These are phyloP conservation scores for Spisula subtruncata DNA, from an alignment of 2,888 invertebrate species.

Conservation along the genomic window DNA sequence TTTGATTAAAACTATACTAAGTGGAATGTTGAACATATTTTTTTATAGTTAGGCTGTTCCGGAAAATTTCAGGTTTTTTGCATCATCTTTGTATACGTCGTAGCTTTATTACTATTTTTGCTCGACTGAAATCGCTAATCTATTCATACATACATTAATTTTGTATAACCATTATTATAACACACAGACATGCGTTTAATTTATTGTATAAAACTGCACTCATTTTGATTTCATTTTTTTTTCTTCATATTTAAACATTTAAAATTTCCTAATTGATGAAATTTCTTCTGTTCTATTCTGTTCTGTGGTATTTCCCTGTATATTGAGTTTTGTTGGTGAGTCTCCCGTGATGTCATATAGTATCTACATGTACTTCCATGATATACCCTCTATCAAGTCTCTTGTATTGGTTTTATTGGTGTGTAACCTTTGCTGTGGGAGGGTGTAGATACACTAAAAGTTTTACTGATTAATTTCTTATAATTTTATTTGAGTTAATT, in stretches of 20 bases:
- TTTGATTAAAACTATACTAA: too few species aligned
- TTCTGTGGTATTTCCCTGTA: not conserved
- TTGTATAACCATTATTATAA: not conserved
- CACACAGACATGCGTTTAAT: not conserved
- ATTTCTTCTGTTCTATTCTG: not conserved
- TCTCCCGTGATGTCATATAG: constrained; percentile 1
- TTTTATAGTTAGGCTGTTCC: not conserved
- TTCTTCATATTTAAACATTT: not conserved
- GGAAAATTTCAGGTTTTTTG: not conserved
- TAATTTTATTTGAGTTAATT: not conserved
- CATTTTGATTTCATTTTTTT: not conserved
- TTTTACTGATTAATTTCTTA: not conserved
- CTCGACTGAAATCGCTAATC: not conserved
- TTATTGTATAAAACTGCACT: not conserved
- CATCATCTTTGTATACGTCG: not conserved
- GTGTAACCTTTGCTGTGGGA: too few species aligned
- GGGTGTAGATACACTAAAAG: constrained; percentile 8
- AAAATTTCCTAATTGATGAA: not conserved
- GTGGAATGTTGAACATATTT: not conserved
- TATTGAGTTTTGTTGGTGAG: not conserved
- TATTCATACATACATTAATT: not conserved
- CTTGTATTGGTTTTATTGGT: not conserved
- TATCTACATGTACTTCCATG: not conserved
- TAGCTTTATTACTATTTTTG: not conserved
- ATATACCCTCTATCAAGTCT: constrained; percentile 10